Evolutionary conservation across 2,888 invertebrate genomes (phyloP).

Genomic region (Leucophenga montana): DNA sequence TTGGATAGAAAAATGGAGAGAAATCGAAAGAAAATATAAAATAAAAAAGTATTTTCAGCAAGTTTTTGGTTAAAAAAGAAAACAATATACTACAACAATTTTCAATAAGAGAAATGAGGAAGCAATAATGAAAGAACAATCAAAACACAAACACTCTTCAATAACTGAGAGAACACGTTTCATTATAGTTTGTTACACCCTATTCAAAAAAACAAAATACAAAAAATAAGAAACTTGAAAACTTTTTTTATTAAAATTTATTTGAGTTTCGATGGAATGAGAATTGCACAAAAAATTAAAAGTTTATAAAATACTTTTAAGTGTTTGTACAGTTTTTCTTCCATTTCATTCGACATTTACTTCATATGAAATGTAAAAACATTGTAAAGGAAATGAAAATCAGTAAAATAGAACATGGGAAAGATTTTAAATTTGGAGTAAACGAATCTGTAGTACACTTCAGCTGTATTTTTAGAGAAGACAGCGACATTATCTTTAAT

Average conservation of each 20-base stretch:
- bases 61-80: no score
- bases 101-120: no score
- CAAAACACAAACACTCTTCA: neutral
- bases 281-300: slow-evolving; percentile 8
- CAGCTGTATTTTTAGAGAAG: no score
- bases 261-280: neutral
- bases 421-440: neutral
- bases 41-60: no score
- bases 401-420: neutral
- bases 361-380: neutral
- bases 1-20: neutral
- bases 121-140: no score
- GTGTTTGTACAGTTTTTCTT: neutral
- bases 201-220: no score
- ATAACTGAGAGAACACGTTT: neutral
- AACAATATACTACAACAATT: no score
- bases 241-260: slow-evolving; percentile 16
- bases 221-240: neutral
- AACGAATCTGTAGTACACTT: no score
- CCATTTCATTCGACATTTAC: neutral
- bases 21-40: neutral
- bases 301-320: slow-evolving; percentile 3
- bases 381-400: neutral
- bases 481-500: no score
- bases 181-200: neutral